phyloP scores from a whole-genome alignment of 2,888 invertebrate genomes.

The Panopea generosa region DNA sequence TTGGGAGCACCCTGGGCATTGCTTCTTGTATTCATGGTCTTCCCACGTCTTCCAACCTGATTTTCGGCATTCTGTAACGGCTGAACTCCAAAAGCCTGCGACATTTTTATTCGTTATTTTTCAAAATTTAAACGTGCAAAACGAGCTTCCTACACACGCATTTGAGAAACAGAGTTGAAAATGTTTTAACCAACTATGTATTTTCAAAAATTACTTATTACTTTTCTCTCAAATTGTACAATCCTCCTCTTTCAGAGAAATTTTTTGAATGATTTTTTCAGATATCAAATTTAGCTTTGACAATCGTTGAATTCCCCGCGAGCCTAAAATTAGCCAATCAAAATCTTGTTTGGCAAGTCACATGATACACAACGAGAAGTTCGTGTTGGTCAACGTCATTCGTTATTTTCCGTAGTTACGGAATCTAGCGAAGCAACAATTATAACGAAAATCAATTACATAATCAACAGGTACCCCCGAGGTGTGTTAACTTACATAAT shows the following conservation, averaged over 20 bases:
- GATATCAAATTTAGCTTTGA: slow-evolving; percentile 49
- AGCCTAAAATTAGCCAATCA: slow-evolving; percentile 77
- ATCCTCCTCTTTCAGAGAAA: slow-evolving; percentile 10
- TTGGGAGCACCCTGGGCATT: slow-evolving; percentile 67
- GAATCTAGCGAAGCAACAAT: neutral
- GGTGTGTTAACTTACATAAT: too few species aligned
- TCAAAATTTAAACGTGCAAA: slow-evolving; percentile 12
- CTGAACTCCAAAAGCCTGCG: slow-evolving; percentile 64
- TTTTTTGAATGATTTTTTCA: slow-evolving; percentile 35
- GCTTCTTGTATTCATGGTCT: slow-evolving; percentile 58
- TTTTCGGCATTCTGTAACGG: slow-evolving; percentile 62
- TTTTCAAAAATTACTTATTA: neutral
- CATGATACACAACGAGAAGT: slow-evolving; percentile 12
- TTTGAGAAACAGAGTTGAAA: neutral
- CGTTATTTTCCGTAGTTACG: slow-evolving; percentile 10
- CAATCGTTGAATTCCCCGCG: slow-evolving; percentile 80
- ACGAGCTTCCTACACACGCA: slow-evolving; percentile 7
- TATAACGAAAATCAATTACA: too few species aligned
- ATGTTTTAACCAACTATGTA: neutral
- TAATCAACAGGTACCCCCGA: too few species aligned
- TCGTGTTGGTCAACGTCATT: slow-evolving; percentile 2
- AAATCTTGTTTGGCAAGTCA: slow-evolving; percentile 57
- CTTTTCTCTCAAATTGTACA: slow-evolving; percentile 2
- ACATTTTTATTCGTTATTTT: slow-evolving; percentile 59
- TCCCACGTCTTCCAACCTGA: slow-evolving; percentile 67